phyloP scores from a whole-genome alignment of 2,113 vertebrate genomes.

The Tricholaema leucomelas region DNA sequence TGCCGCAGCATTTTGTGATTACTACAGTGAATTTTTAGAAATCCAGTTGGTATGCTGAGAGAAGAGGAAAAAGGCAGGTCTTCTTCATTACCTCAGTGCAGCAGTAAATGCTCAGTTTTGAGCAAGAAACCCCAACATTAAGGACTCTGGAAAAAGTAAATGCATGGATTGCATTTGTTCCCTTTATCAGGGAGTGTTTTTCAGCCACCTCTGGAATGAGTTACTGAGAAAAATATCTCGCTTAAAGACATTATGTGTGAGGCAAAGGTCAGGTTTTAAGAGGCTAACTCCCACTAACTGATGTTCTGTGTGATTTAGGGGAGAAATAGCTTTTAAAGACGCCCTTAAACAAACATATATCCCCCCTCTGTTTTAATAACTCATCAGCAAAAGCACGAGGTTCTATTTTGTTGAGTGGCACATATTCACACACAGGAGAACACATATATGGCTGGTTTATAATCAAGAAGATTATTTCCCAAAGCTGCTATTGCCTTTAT shows the following conservation, averaged over 20 bases:
- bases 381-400: not conserved
- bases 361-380: not conserved
- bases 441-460: not conserved
- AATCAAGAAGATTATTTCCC: constrained; percentile 18
- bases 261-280: not conserved
- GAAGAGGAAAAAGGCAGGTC: not conserved
- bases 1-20: constrained; percentile 55
- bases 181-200: rapidly evolving
- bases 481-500: constrained; percentile 11
- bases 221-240: not conserved
- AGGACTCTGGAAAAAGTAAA: not conserved
- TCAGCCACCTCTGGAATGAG: not conserved
- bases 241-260: not conserved
- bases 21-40: constrained; percentile 45
- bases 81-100: not conserved
- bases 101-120: not conserved
- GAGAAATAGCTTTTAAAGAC: not conserved
- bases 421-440: not conserved
- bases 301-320: not conserved
- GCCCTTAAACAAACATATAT: not conserved
- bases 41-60: not conserved
- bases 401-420: not conserved
- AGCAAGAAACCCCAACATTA: not conserved
- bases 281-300: not conserved
- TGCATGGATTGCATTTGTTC: not conserved